These are phyloP conservation scores for Plagodis dolabraria DNA, from an alignment of 2,888 invertebrate genomes.

Conservation along the genomic window DNA sequence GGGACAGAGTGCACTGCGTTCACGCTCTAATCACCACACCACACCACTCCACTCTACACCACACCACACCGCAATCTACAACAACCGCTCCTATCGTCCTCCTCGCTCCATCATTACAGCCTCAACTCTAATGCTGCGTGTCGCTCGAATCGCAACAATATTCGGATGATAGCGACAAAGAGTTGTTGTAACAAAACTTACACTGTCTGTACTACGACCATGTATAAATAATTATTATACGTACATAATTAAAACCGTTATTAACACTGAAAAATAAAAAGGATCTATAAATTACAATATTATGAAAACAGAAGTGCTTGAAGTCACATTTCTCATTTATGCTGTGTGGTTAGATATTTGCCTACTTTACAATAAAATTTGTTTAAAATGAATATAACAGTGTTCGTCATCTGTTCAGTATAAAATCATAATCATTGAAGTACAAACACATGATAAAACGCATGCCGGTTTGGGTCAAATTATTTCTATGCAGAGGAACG, in stretches of 20 bases:
- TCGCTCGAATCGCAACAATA: not conserved
- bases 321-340: not conserved
- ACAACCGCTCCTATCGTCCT: not conserved
- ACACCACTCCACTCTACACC: not conserved
- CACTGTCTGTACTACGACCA: slow-evolving; percentile 1
- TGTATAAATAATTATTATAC: slow-evolving; percentile 8
- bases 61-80: not conserved
- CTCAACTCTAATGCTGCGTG: not conserved
- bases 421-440: not conserved
- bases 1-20: slow-evolving; percentile 37
- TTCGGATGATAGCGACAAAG: not conserved
- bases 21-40: slow-evolving; percentile 23
- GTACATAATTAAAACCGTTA: slow-evolving; percentile 12
- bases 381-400: not conserved
- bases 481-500: not conserved
- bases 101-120: not conserved
- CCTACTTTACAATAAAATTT: not conserved
- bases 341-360: not conserved
- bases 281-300: slow-evolving; percentile 1
- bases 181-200: not conserved
- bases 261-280: slow-evolving; percentile 18
- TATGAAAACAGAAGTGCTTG: slow-evolving; percentile 5
- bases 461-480: slow-evolving; percentile 10
- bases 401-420: not conserved
- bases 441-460: slow-evolving; percentile 10